phyloP scores from a whole-genome alignment of 1,140 invertebrate genomes.

The Linepithema humile region DNA sequence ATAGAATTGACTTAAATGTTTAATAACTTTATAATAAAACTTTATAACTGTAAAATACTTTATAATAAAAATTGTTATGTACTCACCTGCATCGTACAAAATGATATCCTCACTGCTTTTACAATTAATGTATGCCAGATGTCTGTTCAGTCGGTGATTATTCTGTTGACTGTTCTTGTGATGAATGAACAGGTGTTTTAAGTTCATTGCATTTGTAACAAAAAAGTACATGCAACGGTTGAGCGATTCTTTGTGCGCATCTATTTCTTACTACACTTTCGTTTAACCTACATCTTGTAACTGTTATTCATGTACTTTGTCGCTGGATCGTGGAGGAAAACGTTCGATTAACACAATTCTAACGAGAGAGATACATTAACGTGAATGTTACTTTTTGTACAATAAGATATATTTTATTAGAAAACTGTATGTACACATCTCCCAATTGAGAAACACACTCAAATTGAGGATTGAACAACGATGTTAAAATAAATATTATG shows the following conservation, averaged over 20 bases:
- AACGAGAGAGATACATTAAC: not conserved
- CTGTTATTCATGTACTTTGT: not conserved
- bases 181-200: not conserved
- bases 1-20: not conserved
- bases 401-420: slow-evolving; percentile 77
- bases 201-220: not conserved
- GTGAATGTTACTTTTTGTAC: slow-evolving; percentile 15
- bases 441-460: too few relatives aligned
- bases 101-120: slow-evolving; percentile 24
- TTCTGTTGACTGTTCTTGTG: slow-evolving; percentile 11
- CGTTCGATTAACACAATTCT: not conserved
- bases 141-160: not conserved
- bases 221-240: slow-evolving; percentile 42
- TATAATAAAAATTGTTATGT: not conserved
- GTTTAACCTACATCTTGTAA: not conserved
- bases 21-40: not conserved
- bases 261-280: slow-evolving; percentile 53
- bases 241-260: not conserved
- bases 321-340: not conserved
- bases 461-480: slow-evolving; percentile 81
- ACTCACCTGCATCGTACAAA: slow-evolving; percentile 24
- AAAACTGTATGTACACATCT: slow-evolving; percentile 82
- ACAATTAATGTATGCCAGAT: not conserved
- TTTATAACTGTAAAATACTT: too few relatives aligned
- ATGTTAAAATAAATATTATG: slow-evolving; percentile 84